Conservation (phyloP, 92 coral and sea anemone genomes). For the Umimayanthus chanpuru region DNA sequence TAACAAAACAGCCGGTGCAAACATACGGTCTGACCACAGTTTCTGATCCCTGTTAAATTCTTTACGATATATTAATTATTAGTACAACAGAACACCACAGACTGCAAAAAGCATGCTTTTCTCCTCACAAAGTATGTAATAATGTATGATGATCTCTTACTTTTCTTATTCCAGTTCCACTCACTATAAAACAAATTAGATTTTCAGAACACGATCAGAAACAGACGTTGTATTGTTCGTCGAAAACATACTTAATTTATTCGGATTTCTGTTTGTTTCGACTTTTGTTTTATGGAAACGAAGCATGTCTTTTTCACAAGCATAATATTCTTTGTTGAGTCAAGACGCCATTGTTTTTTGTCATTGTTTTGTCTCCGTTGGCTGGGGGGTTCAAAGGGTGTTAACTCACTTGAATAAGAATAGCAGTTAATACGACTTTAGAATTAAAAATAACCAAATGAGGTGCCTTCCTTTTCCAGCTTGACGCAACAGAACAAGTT, state of each 20-base stretch:
- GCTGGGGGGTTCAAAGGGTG: not conserved
- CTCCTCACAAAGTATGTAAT: not conserved
- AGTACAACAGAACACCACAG: not conserved
- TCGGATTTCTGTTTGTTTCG: not conserved
- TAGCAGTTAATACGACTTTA: not conserved
- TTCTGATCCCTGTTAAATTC: not conserved
- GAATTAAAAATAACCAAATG: conserved; percentile 1
- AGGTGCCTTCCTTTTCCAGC: not conserved
- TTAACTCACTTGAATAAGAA: conserved; percentile 17
- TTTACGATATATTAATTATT: not conserved
- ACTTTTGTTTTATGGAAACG: conserved; percentile 29
- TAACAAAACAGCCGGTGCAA: not conserved
- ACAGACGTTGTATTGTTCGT: not conserved
- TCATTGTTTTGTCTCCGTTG: conserved; percentile 1
- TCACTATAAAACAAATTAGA: not conserved
- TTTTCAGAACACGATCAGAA: not conserved
- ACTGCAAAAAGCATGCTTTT: not conserved
- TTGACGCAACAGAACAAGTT: not conserved
- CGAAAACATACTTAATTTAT: conserved; percentile 7
- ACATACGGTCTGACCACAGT: not conserved
- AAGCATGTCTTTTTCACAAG: not conserved
- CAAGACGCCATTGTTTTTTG: conserved; percentile 12
- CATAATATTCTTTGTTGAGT: not conserved
- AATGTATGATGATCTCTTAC: not conserved
- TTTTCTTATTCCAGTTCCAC: not conserved